phyloP scores from a whole-genome alignment of 2,797 vertebrate species.

The Falco naumanni region DNA sequence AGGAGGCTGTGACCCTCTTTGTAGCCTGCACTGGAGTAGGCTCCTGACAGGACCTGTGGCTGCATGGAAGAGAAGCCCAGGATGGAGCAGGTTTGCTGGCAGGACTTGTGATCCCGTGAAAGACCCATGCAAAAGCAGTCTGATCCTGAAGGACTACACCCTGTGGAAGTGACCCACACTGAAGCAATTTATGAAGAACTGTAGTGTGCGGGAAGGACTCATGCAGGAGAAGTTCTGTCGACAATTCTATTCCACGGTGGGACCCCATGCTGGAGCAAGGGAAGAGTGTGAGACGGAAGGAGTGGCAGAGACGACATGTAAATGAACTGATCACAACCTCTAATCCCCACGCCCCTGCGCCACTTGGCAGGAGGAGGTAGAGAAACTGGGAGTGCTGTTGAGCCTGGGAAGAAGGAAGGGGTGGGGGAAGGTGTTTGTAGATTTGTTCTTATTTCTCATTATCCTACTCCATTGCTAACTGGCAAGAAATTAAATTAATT shows the following conservation, averaged over 20 bases:
- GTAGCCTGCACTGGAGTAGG: not conserved
- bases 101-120: not conserved
- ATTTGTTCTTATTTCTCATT: not conserved
- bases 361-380: not conserved
- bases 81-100: not conserved
- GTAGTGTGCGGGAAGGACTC: rapidly evolving
- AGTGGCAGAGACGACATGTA: rapidly evolving
- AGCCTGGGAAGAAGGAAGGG: not conserved
- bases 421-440: not conserved
- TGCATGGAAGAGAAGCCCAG: not conserved
- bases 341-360: rapidly evolving
- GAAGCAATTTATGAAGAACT: not conserved
- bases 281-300: not conserved
- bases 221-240: rapidly evolving
- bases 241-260: not conserved
- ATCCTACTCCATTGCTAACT: not conserved
- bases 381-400: not conserved
- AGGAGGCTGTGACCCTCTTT: not conserved
- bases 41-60: not conserved
- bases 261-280: rapidly evolving
- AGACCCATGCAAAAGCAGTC: too few relatives aligned
- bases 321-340: not conserved
- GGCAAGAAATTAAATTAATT: not conserved
- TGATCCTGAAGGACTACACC: too few relatives aligned
- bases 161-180: too few relatives aligned